Base-by-base conservation (phyloP, 2,888 invertebrate genomes). In the Polyommatus icarus region DNA sequence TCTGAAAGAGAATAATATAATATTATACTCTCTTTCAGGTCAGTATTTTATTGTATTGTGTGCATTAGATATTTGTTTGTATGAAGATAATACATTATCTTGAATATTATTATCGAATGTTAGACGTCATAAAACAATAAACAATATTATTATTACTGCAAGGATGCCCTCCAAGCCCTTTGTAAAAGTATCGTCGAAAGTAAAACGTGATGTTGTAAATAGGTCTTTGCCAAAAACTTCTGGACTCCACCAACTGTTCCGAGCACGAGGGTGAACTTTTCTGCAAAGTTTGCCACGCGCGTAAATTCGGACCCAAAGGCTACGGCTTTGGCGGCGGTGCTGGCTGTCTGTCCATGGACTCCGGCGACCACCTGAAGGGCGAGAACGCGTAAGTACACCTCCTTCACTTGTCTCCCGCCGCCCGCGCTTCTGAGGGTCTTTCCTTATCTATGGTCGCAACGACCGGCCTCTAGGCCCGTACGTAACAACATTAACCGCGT, bases 261-360 rank as follows among this genome's bases (percentile, higher is more conserved):
- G 99, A 99, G 93, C 99, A 99, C 95, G 99, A 99, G 89, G 98
- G 97, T 88, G 97, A 98, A 94, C 96, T 99, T 85, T 99, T 95
- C 96, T 99, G 99, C 96, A 99, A 99, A 95, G 95, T 96, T 88
- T 99, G 99, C 96, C 99, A 99, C 94, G 99, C 97, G 86, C 97
- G 99, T 91, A 99, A 99, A 96, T 99, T 97, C 94, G 99, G 99
- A 90, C 99, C 99, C 85, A 99, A 98, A 95, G 99, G 99, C 85
- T 98, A 99, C 94, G 99, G 99, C 86, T 99, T 99, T 93, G 99
- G 99, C 85, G 98, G 98, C 89, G 99, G 99, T 87, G 99, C 99
- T 88, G 99, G 99, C 84, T 97, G 98, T 93, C 96, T 99, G 88
- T 98, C 98, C 93, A 99, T 98, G 98, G 99, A 99, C 95, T 94